Evolutionary conservation across 92 coral and sea anemone genomes (phyloP).

Genomic region (Actinernus sp.): DNA sequence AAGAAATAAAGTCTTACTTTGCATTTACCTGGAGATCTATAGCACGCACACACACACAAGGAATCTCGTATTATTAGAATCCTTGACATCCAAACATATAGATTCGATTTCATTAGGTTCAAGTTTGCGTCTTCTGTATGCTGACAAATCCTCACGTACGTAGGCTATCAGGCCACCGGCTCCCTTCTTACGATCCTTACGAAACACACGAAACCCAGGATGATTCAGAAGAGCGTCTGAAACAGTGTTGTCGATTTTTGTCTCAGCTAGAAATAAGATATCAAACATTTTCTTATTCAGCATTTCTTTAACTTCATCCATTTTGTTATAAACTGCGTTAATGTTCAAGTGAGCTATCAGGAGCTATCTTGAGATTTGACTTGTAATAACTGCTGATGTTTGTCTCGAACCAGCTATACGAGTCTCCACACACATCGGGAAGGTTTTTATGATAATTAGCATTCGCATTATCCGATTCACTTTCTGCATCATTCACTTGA

Average conservation of each 20-base stretch:
- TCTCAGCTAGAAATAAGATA: background rate
- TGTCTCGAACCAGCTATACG: background rate
- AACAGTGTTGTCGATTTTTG: background rate
- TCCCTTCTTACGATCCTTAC: background rate
- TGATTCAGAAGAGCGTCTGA: background rate
- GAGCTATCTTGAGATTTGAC: background rate
- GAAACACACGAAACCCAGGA: background rate
- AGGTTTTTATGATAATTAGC: too few species aligned
- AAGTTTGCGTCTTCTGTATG: background rate
- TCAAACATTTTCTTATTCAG: background rate
- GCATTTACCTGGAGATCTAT: constrained; percentile 43
- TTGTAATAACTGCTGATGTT: background rate
- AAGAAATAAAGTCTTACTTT: constrained; percentile 50
- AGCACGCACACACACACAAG: constrained; percentile 12
- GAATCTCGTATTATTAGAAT: background rate
- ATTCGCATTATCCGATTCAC: too few species aligned
- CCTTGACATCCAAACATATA: background rate
- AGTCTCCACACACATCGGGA: too few species aligned
- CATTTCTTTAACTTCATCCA: background rate
- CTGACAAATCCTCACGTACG: background rate
- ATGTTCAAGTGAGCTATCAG: background rate
- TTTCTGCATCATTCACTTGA: too few species aligned
- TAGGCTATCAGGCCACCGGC: background rate
- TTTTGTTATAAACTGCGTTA: background rate
- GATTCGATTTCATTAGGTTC: background rate